Evolutionary conservation across 2,113 vertebrate species (phyloP), one percentile per base, ranked within the genome.

Genomic region (Tenebrosternarchus preto): DNA sequence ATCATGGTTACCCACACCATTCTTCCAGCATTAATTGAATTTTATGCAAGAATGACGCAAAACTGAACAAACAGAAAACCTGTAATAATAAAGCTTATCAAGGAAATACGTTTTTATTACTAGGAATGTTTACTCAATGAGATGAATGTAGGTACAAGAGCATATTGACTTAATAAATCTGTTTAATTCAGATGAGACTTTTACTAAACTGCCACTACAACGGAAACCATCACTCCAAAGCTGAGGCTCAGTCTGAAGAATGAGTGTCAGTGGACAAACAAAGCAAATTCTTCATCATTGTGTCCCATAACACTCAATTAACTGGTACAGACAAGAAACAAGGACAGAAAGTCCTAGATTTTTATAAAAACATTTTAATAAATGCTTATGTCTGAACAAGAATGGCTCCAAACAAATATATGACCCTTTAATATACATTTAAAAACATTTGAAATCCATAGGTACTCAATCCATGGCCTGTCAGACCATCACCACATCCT

Each of bases 21-120:
- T 24, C 22, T 69, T 68, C 59, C 6, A 71, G 22, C 12, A 31
- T 2, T 78, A 31, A 64, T 25, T 60, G 33, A 80, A 59, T 29
- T 46, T n/a, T 9, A 43, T 27, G 60, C 66, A 25, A 63, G 50
- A 76, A 83, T 67, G 67, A 73, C 29, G 53, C 64, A 57, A 50
- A 68, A 75, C 5, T 25, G 3, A 22, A 27, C 55, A 60, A 50
- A 68, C 33, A 36, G 25, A 43, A 78, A 82, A 29, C 19, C 55
- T 50, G 46, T 55, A 73, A 77, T 80, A 63, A 80, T 76, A 77
- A 71, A 43, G 31, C 60, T 80, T 76, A 63, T 71, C 73, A 25
- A 63, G 66, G 46, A 80, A 53, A 72, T 60, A 19, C 36, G 59
- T 36, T 76, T 46, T 61, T 68, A 80, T 80, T 71, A 64, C 56